A percentile compares a stretch with the other conserved stretches of the same genome.
Conservation (phyloP, 2,888 invertebrate genomes). For the Copidosoma aretas region DNA sequence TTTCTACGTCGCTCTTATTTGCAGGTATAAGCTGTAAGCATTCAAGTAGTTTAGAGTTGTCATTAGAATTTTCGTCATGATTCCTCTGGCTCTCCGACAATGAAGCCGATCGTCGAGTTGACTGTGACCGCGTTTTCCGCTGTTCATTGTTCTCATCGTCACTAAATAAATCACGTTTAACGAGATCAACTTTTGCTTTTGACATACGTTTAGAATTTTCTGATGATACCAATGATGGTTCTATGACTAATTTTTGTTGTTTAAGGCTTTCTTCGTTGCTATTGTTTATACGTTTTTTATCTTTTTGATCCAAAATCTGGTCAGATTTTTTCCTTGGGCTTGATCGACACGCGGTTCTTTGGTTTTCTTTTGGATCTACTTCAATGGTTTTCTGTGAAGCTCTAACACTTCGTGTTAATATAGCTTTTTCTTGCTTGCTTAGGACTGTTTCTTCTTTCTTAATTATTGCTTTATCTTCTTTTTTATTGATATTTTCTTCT, state of each 20-base stretch:
- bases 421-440: neutral
- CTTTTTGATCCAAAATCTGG: neutral
- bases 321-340: conserved; percentile 18
- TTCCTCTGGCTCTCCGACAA: conserved; percentile 33
- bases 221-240: neutral
- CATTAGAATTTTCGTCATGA: conserved; percentile 28
- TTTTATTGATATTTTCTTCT: neutral
- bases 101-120: conserved; percentile 37
- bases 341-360: conserved; percentile 9
- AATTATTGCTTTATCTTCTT: neutral
- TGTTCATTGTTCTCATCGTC: conserved; percentile 55
- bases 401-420: neutral
- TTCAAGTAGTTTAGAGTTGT: conserved; percentile 49
- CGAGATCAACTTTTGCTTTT: conserved; percentile 54
- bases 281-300: conserved; percentile 10
- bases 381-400: neutral
- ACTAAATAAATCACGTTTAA: conserved; percentile 58
- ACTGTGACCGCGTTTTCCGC: conserved; percentile 50
- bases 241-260: conserved; percentile 2
- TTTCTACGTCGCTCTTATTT: conserved; percentile 45
- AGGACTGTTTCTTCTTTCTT: neutral
- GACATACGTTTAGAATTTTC: conserved; percentile 33
- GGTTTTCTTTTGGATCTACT: conserved; percentile 6
- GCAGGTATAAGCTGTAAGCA: conserved; percentile 55
- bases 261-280: neutral